Percentiles rank a stretch among this genome's conserved stretches.
Conservation (phyloP, 2,797 vertebrate genomes). For the Gymnopithys bicolor region DNA sequence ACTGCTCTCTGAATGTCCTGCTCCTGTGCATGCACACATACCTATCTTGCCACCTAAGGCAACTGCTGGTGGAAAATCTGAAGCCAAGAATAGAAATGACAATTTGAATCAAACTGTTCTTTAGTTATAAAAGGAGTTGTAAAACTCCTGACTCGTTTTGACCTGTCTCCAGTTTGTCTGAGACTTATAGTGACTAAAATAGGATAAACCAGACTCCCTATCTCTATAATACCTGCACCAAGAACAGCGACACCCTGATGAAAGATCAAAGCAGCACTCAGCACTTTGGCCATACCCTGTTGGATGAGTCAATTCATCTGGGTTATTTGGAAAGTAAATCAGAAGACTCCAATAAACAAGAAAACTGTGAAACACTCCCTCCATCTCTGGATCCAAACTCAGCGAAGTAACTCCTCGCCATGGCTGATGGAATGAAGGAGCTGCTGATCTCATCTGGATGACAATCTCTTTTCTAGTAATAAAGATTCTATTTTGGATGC, state of each 20-base stretch:
- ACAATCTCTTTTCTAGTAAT: neutral
- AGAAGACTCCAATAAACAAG: neutral
- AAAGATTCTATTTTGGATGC: neutral
- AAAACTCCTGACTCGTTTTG: fast-evolving
- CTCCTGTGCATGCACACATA: neutral
- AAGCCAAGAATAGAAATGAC: neutral
- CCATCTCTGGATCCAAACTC: neutral
- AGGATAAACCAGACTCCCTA: neutral
- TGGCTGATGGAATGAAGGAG: neutral
- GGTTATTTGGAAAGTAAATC: neutral
- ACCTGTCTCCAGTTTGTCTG: neutral
- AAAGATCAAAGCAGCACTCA: neutral
- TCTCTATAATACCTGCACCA: neutral
- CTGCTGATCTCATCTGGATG: neutral
- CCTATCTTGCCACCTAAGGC: neutral
- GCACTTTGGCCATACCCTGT: neutral
- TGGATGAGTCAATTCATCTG: neutral
- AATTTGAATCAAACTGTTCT: neutral
- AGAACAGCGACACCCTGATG: neutral
- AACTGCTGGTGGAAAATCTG: neutral
- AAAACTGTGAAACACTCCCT: neutral
- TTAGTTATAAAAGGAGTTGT: neutral
- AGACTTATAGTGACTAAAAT: neutral
- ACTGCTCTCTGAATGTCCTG: neutral
- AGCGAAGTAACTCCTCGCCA: neutral